These are phyloP conservation scores for Colostygia pectinataria DNA, from an alignment of 2,888 invertebrate species.

Conservation along the genomic window DNA sequence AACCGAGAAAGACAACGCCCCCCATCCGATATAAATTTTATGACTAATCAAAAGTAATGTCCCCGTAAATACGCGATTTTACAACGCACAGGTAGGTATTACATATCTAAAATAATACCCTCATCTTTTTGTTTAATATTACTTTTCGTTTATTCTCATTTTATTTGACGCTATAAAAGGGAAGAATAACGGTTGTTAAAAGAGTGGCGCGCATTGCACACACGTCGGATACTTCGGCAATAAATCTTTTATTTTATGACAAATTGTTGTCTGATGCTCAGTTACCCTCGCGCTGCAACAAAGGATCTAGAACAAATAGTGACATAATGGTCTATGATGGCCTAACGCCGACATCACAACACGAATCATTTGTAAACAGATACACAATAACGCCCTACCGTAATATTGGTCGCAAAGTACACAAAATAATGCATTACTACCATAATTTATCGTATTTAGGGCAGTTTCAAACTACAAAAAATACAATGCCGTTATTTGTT, in stretches of 20 bases:
- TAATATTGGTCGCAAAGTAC: slow-evolving; percentile 63
- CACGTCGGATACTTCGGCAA: slow-evolving; percentile 58
- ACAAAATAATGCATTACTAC: slow-evolving; percentile 66
- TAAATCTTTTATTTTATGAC: slow-evolving; percentile 83
- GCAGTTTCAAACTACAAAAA: slow-evolving; percentile 38
- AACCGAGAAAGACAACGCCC: slow-evolving; percentile 16
- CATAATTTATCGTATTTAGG: slow-evolving; percentile 64
- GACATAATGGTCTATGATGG: slow-evolving; percentile 71
- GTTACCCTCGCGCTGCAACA: slow-evolving; percentile 63
- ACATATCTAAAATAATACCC: slow-evolving; percentile 61
- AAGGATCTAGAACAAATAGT: slow-evolving; percentile 78
- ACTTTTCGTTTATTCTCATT: slow-evolving; percentile 72
- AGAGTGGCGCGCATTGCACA: slow-evolving; percentile 67
- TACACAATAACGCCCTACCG: slow-evolving; percentile 63
- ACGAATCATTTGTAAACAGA: slow-evolving; percentile 69
- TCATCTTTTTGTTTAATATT: slow-evolving; percentile 69
- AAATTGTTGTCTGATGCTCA: slow-evolving; percentile 72
- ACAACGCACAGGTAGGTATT: slow-evolving; percentile 54
- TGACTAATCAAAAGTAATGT: slow-evolving; percentile 49
- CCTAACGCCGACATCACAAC: slow-evolving; percentile 64
- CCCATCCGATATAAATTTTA: slow-evolving; percentile 29
- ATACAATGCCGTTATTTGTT: slow-evolving; percentile 25
- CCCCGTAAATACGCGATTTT: slow-evolving; percentile 50
- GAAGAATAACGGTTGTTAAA: slow-evolving; percentile 75
- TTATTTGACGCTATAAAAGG: slow-evolving; percentile 78